Base-by-base conservation (phyloP, 2,113 vertebrate species). In the Delphinapterus leucas region DNA sequence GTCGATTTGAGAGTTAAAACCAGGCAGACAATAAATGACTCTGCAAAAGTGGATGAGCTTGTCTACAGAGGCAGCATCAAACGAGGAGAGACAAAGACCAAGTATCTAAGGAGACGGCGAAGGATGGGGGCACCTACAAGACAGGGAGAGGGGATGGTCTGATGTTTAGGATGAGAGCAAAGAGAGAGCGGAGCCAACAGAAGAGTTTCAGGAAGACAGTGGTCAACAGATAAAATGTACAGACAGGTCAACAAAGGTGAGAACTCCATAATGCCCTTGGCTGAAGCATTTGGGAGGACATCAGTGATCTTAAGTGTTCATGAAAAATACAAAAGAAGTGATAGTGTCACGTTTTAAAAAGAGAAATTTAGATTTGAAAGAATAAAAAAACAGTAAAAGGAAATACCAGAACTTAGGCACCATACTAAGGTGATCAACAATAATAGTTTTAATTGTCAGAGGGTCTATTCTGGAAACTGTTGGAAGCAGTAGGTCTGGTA, bases 261-360 rank as follows among this genome's bases (percentile, higher is more conserved):
- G 53, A 88, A 70, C 20, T 67, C 38, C 68, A 82, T 74, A 86
- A 61, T 23, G 17, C 13, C 60, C n/a, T 81, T 18, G 53, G 21
- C 73, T 71, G 3, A n/a, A 23, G 38, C 18, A 87, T 82, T 92
- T 94, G 88, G 38, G 44, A 96, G 49, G 31, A 67, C 21, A 15
- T 20, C 21, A 47, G 60, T 74, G 31, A 76, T 91, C 8, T 82
- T 49, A 31, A 76, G 28, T 76, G 2, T 88, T 91, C 49, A 77
- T 67, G 82, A 55, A 44, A 61, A 95, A 88, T 77, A 38, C 10
- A 58, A 96, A 96, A 82, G 65, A 86, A 28, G 61, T 49, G 28
- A 77, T 15, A 63, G 18, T 13, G 11, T 71, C 60, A 86, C 31
- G 63, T 31, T 38, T 38, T 12, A 14, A 6, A 28, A 63, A 47